Evolutionary conservation across 2,888 invertebrate species (phyloP).

Genomic region (Himalopsyche tibetana): DNA sequence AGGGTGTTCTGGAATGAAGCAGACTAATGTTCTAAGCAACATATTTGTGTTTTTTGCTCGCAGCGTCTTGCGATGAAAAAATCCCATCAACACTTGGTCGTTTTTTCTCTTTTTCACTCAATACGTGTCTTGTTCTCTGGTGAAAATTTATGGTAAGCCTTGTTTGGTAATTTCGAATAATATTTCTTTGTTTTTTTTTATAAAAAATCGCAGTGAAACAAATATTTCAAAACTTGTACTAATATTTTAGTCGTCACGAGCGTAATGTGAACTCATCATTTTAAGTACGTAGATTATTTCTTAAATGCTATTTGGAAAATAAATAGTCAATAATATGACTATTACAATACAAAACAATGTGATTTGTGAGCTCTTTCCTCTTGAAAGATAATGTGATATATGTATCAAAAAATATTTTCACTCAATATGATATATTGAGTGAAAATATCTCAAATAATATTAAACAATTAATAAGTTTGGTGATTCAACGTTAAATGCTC

Average conservation of each 20-base stretch:
- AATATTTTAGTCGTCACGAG: not conserved
- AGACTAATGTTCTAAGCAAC: constrained; percentile 54
- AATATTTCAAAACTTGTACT: not conserved
- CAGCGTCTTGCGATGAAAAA: constrained; percentile 15
- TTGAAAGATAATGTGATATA: too few species aligned
- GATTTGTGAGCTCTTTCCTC: too few species aligned
- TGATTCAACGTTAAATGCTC: too few species aligned
- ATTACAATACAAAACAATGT: too few species aligned
- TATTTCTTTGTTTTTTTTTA: not conserved
- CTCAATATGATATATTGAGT: too few species aligned
- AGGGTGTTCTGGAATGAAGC: constrained; percentile 41
- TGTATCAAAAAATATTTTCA: too few species aligned
- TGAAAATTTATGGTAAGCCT: constrained; percentile 26
- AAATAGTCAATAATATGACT: too few species aligned
- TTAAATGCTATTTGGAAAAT: too few species aligned
- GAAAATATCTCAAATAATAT: too few species aligned
- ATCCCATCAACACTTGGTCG: constrained; percentile 40
- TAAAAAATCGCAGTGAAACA: not conserved
- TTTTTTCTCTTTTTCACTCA: constrained; percentile 22
- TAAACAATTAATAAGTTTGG: too few species aligned
- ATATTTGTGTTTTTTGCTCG: constrained; percentile 53
- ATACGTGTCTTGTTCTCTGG: constrained; percentile 16
- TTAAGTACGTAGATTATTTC: not conserved
- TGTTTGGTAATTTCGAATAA: constrained; percentile 8
- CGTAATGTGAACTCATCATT: not conserved